Evolutionary conservation across 1,140 invertebrate genomes (phyloP).

Genomic region (Arctopsyche grandis): DNA sequence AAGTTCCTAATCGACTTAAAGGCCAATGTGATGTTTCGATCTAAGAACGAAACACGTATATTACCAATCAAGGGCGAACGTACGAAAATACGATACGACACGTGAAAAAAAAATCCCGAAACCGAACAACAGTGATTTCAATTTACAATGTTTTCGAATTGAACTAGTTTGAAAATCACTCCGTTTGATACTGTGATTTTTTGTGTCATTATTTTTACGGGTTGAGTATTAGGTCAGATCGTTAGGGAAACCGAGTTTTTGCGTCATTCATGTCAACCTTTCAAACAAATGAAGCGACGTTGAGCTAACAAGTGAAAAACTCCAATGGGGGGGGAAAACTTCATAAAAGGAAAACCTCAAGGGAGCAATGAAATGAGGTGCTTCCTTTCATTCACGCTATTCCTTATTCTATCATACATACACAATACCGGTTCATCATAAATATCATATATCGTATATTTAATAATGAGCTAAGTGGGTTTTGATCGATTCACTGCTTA

Average conservation of each 20-base stretch:
- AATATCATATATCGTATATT: too few species aligned
- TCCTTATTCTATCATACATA: too few species aligned
- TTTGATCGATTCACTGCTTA: too few species aligned
- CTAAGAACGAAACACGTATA: not conserved
- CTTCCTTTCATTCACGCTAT: constrained; percentile 29
- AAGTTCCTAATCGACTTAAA: constrained; percentile 29
- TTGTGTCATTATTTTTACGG: not conserved
- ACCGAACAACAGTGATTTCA: not conserved
- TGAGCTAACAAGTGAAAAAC: constrained; percentile 27
- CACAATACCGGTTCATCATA: too few species aligned
- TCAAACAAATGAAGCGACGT: constrained; percentile 39
- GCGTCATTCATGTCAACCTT: constrained; percentile 38
- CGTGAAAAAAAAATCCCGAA: not conserved
- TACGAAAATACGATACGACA: not conserved
- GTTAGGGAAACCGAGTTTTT: not conserved
- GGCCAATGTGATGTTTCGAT: constrained; percentile 4
- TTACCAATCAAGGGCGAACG: constrained; percentile 7
- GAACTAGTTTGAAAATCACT: not conserved
- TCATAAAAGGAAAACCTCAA: constrained; percentile 26
- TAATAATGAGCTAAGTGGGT: too few species aligned
- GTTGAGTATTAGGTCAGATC: not conserved
- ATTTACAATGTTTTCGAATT: not conserved
- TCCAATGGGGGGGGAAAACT: constrained; percentile 25
- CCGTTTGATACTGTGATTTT: not conserved
- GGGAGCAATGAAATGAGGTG: constrained; percentile 27